Evolutionary conservation across 2,888 invertebrate genomes (phyloP).

Genomic region (Patella depressa): DNA sequence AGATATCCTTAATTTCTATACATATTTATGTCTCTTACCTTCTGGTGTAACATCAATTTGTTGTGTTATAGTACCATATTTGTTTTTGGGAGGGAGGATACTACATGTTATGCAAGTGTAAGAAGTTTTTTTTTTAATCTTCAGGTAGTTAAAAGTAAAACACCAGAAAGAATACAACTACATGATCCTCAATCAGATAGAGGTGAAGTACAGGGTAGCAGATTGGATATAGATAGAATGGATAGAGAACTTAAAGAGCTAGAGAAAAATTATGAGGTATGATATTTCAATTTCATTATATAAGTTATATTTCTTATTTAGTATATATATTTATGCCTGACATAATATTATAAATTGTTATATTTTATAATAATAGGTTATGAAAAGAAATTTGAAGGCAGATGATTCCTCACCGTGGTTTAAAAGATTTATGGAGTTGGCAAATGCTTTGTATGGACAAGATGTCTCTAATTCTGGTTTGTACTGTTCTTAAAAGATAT

Average conservation of each 20-base stretch:
- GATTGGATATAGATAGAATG: constrained; percentile 31
- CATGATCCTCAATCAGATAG: too few relatives aligned
- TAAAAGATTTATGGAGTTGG: constrained; percentile 64
- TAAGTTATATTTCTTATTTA: not conserved
- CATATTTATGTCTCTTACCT: too few relatives aligned
- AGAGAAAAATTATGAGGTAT: constrained; percentile 41
- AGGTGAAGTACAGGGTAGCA: too few relatives aligned
- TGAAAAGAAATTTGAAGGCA: constrained; percentile 28
- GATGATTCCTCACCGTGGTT: constrained; percentile 55
- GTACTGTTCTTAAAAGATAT: too few relatives aligned
- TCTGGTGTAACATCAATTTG: too few relatives aligned
- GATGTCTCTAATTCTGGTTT: constrained; percentile 34
- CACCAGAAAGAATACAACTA: too few relatives aligned
- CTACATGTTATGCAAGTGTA: too few relatives aligned
- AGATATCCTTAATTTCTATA: too few relatives aligned
- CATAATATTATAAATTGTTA: not conserved
- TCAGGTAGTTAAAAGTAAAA: too few relatives aligned
- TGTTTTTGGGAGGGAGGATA: too few relatives aligned
- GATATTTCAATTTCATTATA: not conserved
- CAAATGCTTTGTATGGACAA: constrained; percentile 61
- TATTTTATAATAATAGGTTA: constrained; percentile 20
- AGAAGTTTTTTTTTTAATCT: too few relatives aligned
- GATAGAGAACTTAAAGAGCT: constrained; percentile 37
- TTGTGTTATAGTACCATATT: too few relatives aligned
- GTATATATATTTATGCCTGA: not conserved